Evolutionary conservation across 1,140 invertebrate species (phyloP).

Genomic region (Rhagoletis pomonella): DNA sequence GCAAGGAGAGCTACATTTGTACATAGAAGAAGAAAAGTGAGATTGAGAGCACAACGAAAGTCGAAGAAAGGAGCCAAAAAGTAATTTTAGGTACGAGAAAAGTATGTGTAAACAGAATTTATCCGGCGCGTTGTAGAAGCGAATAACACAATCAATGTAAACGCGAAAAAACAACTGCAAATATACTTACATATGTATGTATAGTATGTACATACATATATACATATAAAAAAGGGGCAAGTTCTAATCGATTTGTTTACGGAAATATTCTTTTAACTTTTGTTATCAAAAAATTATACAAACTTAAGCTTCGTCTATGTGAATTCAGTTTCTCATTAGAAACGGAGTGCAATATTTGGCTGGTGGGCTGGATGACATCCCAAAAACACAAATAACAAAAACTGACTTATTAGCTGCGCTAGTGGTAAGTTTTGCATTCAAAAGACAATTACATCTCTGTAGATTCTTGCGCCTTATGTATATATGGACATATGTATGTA

Average conservation of each 20-base stretch:
- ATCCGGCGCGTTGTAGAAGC: not conserved
- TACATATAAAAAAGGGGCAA: not conserved
- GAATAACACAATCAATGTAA: not conserved
- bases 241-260: slow-evolving; percentile 35
- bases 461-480: not conserved
- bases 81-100: slow-evolving; percentile 25
- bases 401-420: not conserved
- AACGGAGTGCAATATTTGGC: not conserved
- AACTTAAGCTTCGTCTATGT: not conserved
- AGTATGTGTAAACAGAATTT: slow-evolving; percentile 17
- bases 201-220: not conserved
- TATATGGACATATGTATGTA: too few species aligned
- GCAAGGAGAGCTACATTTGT: not conserved
- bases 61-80: not conserved
- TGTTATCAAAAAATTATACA: not conserved
- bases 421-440: not conserved
- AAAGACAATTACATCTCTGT: not conserved
- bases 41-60: too few species aligned
- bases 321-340: not conserved
- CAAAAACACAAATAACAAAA: not conserved
- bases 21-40: too few species aligned
- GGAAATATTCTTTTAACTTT: not conserved
- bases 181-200: not conserved
- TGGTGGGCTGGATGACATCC: not conserved
- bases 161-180: not conserved